Percentiles rank a stretch among this genome's conserved stretches.
Conservation (phyloP, 2,113 vertebrate species). For the Trogon melanurus region DNA sequence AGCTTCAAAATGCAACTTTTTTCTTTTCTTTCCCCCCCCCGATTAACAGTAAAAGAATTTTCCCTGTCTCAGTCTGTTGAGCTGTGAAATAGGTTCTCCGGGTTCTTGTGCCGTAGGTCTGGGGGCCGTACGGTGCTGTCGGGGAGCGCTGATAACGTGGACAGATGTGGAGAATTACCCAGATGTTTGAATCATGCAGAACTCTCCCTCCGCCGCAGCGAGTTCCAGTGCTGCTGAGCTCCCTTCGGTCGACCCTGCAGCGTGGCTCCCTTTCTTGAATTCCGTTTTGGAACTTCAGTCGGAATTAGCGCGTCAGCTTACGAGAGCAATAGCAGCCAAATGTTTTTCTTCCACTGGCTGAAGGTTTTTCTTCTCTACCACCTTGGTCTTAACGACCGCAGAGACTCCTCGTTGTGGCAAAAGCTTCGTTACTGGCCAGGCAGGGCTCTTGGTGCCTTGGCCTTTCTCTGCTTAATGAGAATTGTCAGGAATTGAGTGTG, state of each 20-base stretch:
- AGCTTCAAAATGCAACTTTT: background rate
- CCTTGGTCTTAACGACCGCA: background rate
- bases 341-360: background rate
- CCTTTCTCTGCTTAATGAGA: background rate
- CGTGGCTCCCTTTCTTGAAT: background rate
- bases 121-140: background rate
- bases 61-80: background rate
- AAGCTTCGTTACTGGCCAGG: background rate
- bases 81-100: background rate
- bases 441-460: background rate
- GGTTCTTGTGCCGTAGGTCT: background rate
- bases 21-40: background rate
- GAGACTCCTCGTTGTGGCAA: background rate
- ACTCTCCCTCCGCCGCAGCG: background rate
- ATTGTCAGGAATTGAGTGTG: background rate
- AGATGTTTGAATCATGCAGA: background rate
- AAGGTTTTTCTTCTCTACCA: background rate
- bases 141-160: background rate
- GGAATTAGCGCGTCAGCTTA: background rate
- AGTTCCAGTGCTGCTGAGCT: background rate
- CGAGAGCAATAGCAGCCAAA: background rate
- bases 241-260: background rate
- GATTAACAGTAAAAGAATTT: background rate
- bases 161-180: background rate
- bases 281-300: background rate